phyloP scores from a whole-genome alignment of 2,797 vertebrate genomes.

The Gephyroberyx darwinii region DNA sequence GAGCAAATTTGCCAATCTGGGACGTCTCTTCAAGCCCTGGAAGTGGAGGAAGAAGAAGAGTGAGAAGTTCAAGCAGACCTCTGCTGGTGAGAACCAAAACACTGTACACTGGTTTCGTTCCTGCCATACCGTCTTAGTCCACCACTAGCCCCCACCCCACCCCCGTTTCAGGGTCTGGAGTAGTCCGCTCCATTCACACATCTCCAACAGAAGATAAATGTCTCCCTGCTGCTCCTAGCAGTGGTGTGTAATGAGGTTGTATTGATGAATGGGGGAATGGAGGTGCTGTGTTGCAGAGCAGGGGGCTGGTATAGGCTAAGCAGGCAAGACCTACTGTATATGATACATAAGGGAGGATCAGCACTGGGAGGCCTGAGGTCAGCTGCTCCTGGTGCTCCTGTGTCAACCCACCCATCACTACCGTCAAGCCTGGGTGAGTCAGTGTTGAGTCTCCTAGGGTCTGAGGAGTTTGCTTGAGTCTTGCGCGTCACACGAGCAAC shows the following conservation, averaged over 20 bases:
- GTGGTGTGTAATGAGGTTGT: constrained; percentile 15
- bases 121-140: not conserved
- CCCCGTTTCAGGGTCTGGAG: not conserved
- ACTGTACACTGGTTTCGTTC: not conserved
- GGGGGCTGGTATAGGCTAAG: constrained; percentile 19
- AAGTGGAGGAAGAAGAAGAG: constrained; percentile 99
- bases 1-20: constrained; percentile 93
- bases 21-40: constrained; percentile 96
- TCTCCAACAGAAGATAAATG: constrained; percentile 24
- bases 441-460: not conserved
- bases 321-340: constrained; percentile 9
- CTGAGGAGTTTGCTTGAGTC: not conserved
- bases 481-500: too few species aligned
- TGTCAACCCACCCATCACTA: not conserved
- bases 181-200: constrained; percentile 8
- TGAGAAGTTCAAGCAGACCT: constrained; percentile 95
- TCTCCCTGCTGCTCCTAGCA: constrained; percentile 27
- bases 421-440: not conserved
- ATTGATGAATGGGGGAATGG: constrained; percentile 38
- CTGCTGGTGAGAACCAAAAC: constrained; percentile 84
- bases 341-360: constrained; percentile 25
- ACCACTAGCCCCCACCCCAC: not conserved
- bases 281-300: constrained; percentile 24
- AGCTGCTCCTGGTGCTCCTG: not conserved
- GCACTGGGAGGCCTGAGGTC: constrained; percentile 4